A percentile compares a stretch with the other conserved stretches of the same genome.
Evolutionary conservation across 2,888 invertebrate genomes (phyloP).

Genomic region (Eupithecia centaureata): DNA sequence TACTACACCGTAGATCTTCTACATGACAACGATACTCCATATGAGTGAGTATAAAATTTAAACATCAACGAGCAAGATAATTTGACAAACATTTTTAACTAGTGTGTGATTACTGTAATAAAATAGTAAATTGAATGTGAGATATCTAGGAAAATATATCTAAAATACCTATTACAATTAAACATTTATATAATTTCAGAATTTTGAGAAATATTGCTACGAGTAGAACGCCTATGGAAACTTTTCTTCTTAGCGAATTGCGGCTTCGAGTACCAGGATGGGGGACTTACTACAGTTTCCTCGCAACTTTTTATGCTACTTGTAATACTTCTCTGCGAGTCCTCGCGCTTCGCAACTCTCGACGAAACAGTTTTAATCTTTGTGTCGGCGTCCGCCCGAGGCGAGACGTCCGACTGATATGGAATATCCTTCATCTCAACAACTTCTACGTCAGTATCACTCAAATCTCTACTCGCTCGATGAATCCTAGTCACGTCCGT

Average conservation of each 20-base stretch:
- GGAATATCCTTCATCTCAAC: slow-evolving; percentile 81
- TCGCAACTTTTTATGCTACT: slow-evolving; percentile 71
- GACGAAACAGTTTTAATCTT: slow-evolving; percentile 66
- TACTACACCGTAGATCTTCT: not conserved
- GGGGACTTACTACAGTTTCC: slow-evolving; percentile 69
- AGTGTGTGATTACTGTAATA: not conserved
- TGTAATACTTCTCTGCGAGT: slow-evolving; percentile 62
- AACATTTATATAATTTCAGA: slow-evolving; percentile 49
- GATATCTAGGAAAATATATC: not conserved
- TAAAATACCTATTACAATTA: not conserved
- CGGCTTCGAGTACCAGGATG: slow-evolving; percentile 82
- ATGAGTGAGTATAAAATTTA: not conserved
- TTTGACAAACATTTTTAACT: not conserved
- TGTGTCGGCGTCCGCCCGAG: slow-evolving; percentile 44
- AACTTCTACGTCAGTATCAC: slow-evolving; percentile 81
- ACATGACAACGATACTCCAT: not conserved
- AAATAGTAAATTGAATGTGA: not conserved
- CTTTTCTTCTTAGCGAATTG: slow-evolving; percentile 78
- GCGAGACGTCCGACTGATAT: slow-evolving; percentile 54
- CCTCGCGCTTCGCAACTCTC: slow-evolving; percentile 62
- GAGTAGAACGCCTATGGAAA: slow-evolving; percentile 72
- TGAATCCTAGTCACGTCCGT: slow-evolving; percentile 64
- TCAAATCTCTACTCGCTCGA: slow-evolving; percentile 71
- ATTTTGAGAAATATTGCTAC: slow-evolving; percentile 57
- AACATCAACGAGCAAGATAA: not conserved